Base-by-base conservation (phyloP, 1,140 invertebrate species). In the Drosophila nigrodunni region DNA sequence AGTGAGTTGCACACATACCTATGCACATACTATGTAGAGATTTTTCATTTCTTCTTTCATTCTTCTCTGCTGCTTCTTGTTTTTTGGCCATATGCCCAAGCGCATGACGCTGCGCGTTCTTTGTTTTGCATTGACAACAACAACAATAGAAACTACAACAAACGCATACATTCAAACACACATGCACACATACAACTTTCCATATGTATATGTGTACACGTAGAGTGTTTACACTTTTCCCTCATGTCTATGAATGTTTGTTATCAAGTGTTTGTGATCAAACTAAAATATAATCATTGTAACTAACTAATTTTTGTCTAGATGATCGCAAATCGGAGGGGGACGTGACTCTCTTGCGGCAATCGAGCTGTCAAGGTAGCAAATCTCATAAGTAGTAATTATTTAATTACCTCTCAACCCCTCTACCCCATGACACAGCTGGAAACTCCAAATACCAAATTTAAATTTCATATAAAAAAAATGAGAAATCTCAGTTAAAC, bases 331-430 rank as follows among this genome's bases (percentile, higher is more conserved):
- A 83, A 74, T 91, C 91, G 44, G 91, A 92, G 35, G 91, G 89
- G 68, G 91, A 92, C 77, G 66, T 92, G 54, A 80, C 60, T 46
- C 74, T 92, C 54, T 75, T 86, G 55, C 89, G 91, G 10, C 87
- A 92, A 74, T 60, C 81, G 73, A 92, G 91, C 75, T 90, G 92
- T 68, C 83, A 92, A 92, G 91, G 91, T 92, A 92, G 73, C 70
- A 68, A 39, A 30, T 30, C 37, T 39, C 58, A 49, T 50, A 43
- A 50, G 49, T 62, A 43, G 44, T 59, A 34, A 58, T 8, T 46
- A 49, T 39, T 11, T 10, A n/a, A 11, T 11, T 3, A 41, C 3
- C 9, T 11, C 39, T 11, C 0, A 41, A 41, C 4, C 9, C 39
- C 9, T n/a, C 25, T 2, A 30, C 25, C 18, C 18, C 18, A 2